Evolutionary conservation across 2,797 vertebrate genomes (phyloP).

Genomic region (Simalia tracyae): DNA sequence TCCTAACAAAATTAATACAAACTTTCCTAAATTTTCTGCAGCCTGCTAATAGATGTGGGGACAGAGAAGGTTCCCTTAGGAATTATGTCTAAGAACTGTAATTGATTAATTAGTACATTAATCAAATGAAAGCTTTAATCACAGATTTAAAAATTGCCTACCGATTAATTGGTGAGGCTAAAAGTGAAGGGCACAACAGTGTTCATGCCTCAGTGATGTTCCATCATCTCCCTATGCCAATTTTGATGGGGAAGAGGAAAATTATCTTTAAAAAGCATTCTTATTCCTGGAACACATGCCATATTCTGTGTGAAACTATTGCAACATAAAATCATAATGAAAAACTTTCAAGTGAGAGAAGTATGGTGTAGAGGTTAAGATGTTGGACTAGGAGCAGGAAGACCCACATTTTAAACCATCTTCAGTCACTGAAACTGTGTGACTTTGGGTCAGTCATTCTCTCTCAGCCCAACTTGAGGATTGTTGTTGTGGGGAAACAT

Average conservation of each 20-base stretch:
- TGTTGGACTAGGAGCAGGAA: not conserved
- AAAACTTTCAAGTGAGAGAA: not conserved
- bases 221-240: not conserved
- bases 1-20: not conserved
- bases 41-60: not conserved
- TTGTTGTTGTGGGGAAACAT: not conserved
- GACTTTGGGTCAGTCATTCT: not conserved
- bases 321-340: not conserved
- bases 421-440: not conserved
- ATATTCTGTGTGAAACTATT: not conserved
- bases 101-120: conserved; percentile 40
- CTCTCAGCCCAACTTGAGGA: not conserved
- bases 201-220: conserved; percentile 25
- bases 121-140: conserved; percentile 38
- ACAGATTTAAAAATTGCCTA: conserved; percentile 23
- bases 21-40: conserved; percentile 11
- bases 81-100: conserved; percentile 36
- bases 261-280: not conserved
- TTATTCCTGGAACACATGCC: not conserved
- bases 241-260: not conserved
- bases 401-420: not conserved
- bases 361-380: not conserved
- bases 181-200: conserved; percentile 10
- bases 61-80: not conserved
- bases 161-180: conserved; percentile 24